Evolutionary conservation across 2,797 vertebrate genomes (phyloP), one percentile per base, ranked within the genome.

Genomic region (Zalophus californianus): DNA sequence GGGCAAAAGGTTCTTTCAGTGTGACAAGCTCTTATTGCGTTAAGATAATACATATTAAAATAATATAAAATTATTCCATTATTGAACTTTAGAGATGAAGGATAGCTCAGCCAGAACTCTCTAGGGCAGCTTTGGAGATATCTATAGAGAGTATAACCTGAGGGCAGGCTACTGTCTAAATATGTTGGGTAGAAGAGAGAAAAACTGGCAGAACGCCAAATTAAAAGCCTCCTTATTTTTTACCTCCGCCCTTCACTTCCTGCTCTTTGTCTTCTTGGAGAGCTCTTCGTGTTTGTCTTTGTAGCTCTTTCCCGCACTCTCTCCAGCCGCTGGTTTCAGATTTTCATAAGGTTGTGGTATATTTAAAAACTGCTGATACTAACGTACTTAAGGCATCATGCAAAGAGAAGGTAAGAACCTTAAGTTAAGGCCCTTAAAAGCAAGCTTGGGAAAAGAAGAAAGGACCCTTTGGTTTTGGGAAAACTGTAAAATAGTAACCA

Each of bases 11-110:
- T 13, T 95, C 29, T 90, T 35, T 88, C 80, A 89, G 41, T 64
- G 15, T 38, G 56, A 54, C 44, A 68, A 94, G n/a, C 62, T 97
- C 64, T 87, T 86, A 35, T 6, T 92, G 73, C 41, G 29, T 95
- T 97, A 83, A 92, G 91, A 82, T 78, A 82, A 87, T 58, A 13
- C 29, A 44, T 62, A 62, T 93, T 44, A 80, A 93, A 92, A 80
- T 75, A 84, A 86, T 56, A 14, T 25, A 32, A 44, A 62, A 60
- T 89, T 83, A 62, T 93, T 52, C 21, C 25, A 21, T 80, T 93
- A 87, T 91, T 77, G 90, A 96, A 75, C 27, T 89, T 95, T 96
- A 20, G 38, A 79, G 14, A 27, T 79, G 56, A 80, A 32, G 13
- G 48, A 9, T 77, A n/a, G 14, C 32, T 83, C 50, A 94, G 66